Evolutionary conservation across 2,888 invertebrate genomes (phyloP).

Genomic region (Caenorhabditis sp.): DNA sequence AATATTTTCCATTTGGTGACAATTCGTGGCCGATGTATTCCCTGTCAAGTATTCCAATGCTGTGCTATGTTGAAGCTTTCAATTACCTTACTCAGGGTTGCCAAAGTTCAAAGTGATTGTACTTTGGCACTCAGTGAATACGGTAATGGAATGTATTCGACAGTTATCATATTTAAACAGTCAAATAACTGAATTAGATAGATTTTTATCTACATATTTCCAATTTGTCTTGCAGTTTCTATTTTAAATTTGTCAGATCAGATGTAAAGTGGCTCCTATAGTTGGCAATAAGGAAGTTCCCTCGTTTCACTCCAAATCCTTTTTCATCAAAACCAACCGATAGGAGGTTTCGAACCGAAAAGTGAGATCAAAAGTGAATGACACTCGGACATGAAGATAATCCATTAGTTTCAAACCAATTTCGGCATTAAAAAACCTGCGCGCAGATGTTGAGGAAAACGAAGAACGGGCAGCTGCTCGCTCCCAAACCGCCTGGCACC

Average conservation of each 20-base stretch:
- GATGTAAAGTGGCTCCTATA: too few species aligned
- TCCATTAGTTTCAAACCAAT: constrained; percentile 60
- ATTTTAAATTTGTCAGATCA: too few species aligned
- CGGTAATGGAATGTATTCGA: constrained; percentile 21
- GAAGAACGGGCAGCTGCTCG: constrained; percentile 42
- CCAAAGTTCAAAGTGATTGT: constrained; percentile 25
- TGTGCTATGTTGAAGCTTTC: not conserved
- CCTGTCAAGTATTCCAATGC: not conserved
- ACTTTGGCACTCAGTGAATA: constrained; percentile 53
- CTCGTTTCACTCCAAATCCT: not conserved
- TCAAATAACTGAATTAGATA: too few species aligned
- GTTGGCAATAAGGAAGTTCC: too few species aligned
- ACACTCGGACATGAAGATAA: constrained; percentile 39
- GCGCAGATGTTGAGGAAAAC: constrained; percentile 44
- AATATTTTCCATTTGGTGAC: not conserved
- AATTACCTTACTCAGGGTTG: constrained; percentile 28
- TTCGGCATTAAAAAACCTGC: constrained; percentile 62
- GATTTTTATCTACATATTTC: too few species aligned
- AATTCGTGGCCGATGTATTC: not conserved
- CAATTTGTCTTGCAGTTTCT: too few species aligned
- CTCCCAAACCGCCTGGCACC: constrained; percentile 50
- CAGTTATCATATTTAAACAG: too few species aligned
- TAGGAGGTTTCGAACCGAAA: constrained; percentile 9
- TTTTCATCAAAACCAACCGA: constrained; percentile 14
- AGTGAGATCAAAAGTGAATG: constrained; percentile 42